Evolutionary conservation across 2,888 invertebrate species (phyloP).

Genomic region (Iselma pallidipennis): DNA sequence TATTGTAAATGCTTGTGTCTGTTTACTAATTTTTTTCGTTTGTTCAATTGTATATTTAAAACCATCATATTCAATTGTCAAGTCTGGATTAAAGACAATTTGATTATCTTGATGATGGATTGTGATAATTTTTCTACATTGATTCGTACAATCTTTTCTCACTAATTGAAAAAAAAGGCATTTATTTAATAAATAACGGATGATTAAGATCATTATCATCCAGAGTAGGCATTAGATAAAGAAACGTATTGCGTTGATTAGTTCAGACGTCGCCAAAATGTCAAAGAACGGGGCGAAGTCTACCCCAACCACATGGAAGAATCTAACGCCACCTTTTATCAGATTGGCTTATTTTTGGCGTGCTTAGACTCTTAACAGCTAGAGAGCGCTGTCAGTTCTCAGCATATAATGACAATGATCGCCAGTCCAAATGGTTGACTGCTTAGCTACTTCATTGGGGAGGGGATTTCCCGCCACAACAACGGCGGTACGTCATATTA

Average conservation of each 20-base stretch:
- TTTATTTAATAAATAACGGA: no score
- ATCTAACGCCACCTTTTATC: no score
- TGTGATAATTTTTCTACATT: conserved; percentile 66
- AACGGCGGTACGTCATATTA: no score
- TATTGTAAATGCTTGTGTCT: conserved; percentile 68
- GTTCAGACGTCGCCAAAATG: neutral
- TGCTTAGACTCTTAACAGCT: no score
- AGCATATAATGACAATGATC: no score
- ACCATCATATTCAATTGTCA: conserved; percentile 70
- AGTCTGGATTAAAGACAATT: conserved; percentile 64
- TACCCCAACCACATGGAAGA: no score
- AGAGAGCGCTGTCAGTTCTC: no score
- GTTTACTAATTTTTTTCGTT: conserved; percentile 64
- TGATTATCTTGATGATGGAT: conserved; percentile 65
- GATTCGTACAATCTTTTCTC: conserved; percentile 65
- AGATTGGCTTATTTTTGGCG: no score
- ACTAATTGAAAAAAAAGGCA: conserved; percentile 55
- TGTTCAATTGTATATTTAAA: conserved; percentile 65
- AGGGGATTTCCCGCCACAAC: no score
- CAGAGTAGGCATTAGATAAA: neutral
- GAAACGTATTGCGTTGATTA: neutral
- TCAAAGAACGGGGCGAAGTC: neutral
- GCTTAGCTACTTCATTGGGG: no score
- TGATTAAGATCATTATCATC: neutral
- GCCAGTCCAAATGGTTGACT: no score